Conservation (phyloP, 2,888 invertebrate genomes). For the Ophion obscuratus region DNA sequence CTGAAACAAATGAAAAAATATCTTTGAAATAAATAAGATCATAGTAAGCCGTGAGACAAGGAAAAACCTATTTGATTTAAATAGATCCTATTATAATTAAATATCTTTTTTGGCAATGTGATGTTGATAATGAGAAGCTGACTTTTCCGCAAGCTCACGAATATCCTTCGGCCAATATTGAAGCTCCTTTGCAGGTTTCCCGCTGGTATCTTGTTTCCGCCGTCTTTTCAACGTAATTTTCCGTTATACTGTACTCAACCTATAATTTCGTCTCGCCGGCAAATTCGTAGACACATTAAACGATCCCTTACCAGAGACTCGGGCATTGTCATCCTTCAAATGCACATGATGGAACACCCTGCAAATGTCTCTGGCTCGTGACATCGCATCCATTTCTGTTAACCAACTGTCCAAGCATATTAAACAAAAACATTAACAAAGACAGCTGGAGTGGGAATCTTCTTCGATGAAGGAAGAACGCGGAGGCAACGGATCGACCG, state of each 20-base stretch:
- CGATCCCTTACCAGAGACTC: neutral
- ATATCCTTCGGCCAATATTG: neutral
- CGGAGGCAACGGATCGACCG: slow-evolving; percentile 68
- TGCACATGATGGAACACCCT: neutral
- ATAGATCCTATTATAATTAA: too few species aligned
- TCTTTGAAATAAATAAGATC: too few species aligned
- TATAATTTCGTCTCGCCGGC: neutral
- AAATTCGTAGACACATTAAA: slow-evolving; percentile 7
- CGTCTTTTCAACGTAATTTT: neutral
- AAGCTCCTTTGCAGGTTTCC: neutral
- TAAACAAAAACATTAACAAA: slow-evolving; percentile 27
- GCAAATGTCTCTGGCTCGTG: slow-evolving; percentile 6
- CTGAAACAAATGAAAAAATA: too few species aligned
- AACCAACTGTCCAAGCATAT: slow-evolving; percentile 34
- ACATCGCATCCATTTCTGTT: slow-evolving; percentile 16
- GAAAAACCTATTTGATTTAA: too few species aligned
- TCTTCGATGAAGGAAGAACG: slow-evolving; percentile 62
- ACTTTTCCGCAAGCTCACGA: too few species aligned
- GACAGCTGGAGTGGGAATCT: slow-evolving; percentile 57
- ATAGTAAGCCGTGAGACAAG: too few species aligned
- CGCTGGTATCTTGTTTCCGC: neutral
- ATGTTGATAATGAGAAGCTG: too few species aligned
- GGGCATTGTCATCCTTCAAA: neutral
- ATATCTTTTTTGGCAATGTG: too few species aligned
- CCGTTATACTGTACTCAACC: neutral